Base-by-base conservation (phyloP, 2,797 vertebrate genomes). In the Aselliscus stoliczkanus region DNA sequence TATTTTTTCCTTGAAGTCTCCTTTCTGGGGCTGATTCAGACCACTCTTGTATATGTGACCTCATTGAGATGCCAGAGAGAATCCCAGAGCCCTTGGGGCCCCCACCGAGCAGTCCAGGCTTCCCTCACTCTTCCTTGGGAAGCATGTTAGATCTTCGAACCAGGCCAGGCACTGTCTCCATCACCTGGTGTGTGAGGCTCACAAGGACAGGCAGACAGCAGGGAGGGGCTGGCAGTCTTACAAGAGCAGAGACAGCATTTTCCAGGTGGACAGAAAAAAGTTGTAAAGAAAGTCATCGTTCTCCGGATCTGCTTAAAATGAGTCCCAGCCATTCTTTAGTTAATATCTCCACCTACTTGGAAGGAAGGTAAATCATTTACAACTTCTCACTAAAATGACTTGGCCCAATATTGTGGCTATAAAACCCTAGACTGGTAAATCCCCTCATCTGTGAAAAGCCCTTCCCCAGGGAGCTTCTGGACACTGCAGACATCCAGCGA, bases 281-380 rank as follows among this genome's bases (percentile, higher is more conserved):
- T 72, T 37, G 21, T 67, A 50, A 90, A 82, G 75, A 73, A 90
- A 90, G 76, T 29, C 44, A 13, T 39, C 1, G 0, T 79, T 89
- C 83, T 88, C 47, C 23, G 79, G 31, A 83, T 65, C 87, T 90
- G 50, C 56, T 90, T 69, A 47, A 91, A 52, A 42, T 31, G 69
- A 88, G 54, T 10, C 56, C 73, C 80, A 23, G 52, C 21, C 6
- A 0, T 67, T 67, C 83, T 81, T 87, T 62, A 52, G 81, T 64
- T 92, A 93, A 54, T 80, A 42, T 64, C 58, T 90, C 42, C 7
- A n/a, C 77, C 73, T 84, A 62, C 65, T 67, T 72, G 39, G 58
- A 92, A 94, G 96, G 94, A 93, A 94, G 52, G 52, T 90, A 86
- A 94, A 94, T 83, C 93, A 93, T 1, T 60, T 86, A 88, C 70